Evolutionary conservation across 2,113 vertebrate genomes (phyloP).

Genomic region (Rostratula benghalensis): DNA sequence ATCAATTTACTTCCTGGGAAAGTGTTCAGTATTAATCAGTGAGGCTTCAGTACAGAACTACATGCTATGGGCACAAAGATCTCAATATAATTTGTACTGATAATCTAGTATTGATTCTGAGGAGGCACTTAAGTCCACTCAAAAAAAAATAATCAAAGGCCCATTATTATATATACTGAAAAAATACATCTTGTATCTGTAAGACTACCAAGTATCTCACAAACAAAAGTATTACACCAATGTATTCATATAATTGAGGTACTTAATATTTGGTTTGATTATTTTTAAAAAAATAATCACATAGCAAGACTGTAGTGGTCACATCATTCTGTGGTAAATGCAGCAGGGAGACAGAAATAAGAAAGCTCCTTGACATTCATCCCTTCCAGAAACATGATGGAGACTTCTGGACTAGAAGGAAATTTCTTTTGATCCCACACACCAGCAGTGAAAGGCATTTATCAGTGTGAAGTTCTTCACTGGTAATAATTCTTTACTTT

Average conservation of each 20-base stretch:
- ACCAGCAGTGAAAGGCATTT: background rate
- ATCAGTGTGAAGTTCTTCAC: background rate
- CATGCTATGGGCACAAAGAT: background rate
- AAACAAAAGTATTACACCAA: background rate
- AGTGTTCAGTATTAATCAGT: background rate
- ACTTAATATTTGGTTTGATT: background rate
- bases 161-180: background rate
- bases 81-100: rapidly evolving
- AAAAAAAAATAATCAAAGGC: background rate
- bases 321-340: background rate
- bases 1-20: background rate
- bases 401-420: background rate
- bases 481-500: background rate
- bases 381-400: background rate
- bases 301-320: background rate
- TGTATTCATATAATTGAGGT: background rate
- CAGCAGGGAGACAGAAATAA: background rate
- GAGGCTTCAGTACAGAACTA: background rate
- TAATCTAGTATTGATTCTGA: background rate
- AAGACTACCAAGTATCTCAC: background rate
- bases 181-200: background rate
- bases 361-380: background rate
- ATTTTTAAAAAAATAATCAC: background rate
- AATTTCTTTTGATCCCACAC: background rate
- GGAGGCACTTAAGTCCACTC: rapidly evolving